Conservation (phyloP, 2,113 vertebrate genomes). For the Sylvilagus bachmani region DNA sequence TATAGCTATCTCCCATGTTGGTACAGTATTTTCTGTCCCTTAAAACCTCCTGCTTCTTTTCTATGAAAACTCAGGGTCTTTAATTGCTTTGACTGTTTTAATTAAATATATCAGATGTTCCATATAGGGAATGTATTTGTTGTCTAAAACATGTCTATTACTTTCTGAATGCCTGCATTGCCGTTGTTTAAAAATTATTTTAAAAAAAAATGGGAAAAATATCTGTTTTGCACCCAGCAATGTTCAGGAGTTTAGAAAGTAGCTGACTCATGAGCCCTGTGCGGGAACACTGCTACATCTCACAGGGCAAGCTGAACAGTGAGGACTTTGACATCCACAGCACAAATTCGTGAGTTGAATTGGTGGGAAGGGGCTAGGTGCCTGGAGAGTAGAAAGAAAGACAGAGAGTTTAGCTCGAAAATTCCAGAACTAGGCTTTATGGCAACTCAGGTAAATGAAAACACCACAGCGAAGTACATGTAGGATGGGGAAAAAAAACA, state of each 20-base stretch:
- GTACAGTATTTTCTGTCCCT: neutral
- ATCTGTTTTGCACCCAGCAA: neutral
- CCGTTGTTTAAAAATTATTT: slow-evolving; percentile 52
- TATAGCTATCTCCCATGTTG: neutral
- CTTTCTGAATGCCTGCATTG: neutral
- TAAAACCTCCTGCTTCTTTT: neutral
- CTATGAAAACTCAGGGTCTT: neutral
- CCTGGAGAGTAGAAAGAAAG: neutral
- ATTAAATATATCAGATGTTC: slow-evolving; percentile 17
- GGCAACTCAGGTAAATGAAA: slow-evolving; percentile 29
- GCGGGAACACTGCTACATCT: neutral
- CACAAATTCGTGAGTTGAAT: neutral
- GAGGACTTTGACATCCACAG: neutral
- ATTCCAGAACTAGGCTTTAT: slow-evolving; percentile 18
- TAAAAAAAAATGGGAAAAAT: slow-evolving; percentile 51
- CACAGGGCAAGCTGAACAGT: neutral
- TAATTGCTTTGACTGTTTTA: slow-evolving; percentile 6
- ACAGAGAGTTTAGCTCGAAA: neutral
- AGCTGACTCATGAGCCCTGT: neutral
- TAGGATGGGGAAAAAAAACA: slow-evolving; percentile 15
- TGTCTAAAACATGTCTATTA: slow-evolving; percentile 39
- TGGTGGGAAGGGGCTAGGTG: rapidly evolving
- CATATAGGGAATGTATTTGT: neutral
- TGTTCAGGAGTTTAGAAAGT: neutral
- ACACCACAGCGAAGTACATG: neutral